These are phyloP conservation scores for Phataginus tricuspis DNA, from an alignment of 2,797 vertebrate genomes.

Conservation along the genomic window DNA sequence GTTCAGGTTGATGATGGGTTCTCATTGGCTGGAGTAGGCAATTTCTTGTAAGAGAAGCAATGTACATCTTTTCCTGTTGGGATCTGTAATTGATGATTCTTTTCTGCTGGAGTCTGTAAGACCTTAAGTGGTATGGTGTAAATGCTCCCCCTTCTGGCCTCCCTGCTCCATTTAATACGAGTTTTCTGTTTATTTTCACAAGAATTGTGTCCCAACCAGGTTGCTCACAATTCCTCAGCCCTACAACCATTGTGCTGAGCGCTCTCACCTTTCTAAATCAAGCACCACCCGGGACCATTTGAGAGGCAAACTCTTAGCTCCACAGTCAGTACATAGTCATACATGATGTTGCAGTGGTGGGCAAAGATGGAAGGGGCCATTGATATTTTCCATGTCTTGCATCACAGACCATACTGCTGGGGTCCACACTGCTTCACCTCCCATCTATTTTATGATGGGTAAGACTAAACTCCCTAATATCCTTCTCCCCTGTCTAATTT, in stretches of 20 bases:
- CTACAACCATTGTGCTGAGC: not conserved
- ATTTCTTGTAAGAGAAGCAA: not conserved
- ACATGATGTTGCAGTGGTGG: not conserved
- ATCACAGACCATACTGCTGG: not conserved
- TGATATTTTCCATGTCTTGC: not conserved
- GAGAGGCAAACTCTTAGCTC: not conserved
- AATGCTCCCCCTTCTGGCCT: not conserved
- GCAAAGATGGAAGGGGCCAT: not conserved
- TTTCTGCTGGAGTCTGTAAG: not conserved
- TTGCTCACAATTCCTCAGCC: not conserved
- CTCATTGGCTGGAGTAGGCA: not conserved
- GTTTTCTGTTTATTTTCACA: not conserved
- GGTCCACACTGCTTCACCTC: not conserved
- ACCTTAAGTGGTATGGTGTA: not conserved
- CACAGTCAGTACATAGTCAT: not conserved
- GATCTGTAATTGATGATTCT: not conserved
- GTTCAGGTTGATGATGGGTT: not conserved
- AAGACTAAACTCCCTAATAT: not conserved
- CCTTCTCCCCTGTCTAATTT: too few species aligned
- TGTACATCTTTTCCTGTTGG: not conserved
- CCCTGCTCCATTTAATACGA: not conserved
- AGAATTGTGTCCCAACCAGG: not conserved
- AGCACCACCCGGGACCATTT: not conserved
- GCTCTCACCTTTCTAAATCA: not conserved
- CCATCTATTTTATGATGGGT: not conserved